These are phyloP conservation scores for Pogonocherus hispidulus DNA, from an alignment of 2,888 invertebrate species.

Conservation along the genomic window DNA sequence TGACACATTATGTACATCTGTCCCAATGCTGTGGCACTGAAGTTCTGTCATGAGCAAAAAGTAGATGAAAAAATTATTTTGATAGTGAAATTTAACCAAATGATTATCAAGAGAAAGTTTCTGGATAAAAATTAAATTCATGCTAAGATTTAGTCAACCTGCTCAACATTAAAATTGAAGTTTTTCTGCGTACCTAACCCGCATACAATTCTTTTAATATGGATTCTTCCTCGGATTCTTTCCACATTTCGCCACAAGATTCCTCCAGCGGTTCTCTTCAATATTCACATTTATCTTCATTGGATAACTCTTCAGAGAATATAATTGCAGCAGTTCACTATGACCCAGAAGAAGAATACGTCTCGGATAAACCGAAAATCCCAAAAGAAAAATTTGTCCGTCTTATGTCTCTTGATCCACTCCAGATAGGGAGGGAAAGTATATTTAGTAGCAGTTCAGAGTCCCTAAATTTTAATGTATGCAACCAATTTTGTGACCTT, in stretches of 20 bases:
- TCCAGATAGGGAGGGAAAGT: too few species aligned
- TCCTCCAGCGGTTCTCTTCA: too few species aligned
- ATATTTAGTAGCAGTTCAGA: too few species aligned
- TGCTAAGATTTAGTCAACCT: too few species aligned
- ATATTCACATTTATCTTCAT: too few species aligned
- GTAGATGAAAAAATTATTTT: too few species aligned
- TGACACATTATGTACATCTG: neutral
- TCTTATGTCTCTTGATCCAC: neutral
- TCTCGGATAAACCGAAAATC: neutral
- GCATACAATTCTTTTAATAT: neutral
- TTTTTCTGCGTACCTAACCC: too few species aligned
- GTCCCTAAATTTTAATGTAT: neutral
- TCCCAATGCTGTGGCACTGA: too few species aligned
- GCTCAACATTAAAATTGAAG: neutral
- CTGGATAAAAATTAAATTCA: neutral
- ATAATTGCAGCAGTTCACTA: neutral
- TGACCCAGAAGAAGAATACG: neutral
- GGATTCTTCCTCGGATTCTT: too few species aligned
- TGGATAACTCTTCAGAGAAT: neutral
- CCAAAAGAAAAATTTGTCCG: neutral
- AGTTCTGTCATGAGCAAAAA: neutral
- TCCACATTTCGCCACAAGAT: too few species aligned
- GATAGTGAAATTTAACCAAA: too few species aligned
- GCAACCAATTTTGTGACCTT: neutral
- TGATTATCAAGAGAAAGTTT: neutral